Evolutionary conservation across 2,797 vertebrate genomes (phyloP), one percentile per base, ranked within the genome.

Genomic region (Siniperca obscura): DNA sequence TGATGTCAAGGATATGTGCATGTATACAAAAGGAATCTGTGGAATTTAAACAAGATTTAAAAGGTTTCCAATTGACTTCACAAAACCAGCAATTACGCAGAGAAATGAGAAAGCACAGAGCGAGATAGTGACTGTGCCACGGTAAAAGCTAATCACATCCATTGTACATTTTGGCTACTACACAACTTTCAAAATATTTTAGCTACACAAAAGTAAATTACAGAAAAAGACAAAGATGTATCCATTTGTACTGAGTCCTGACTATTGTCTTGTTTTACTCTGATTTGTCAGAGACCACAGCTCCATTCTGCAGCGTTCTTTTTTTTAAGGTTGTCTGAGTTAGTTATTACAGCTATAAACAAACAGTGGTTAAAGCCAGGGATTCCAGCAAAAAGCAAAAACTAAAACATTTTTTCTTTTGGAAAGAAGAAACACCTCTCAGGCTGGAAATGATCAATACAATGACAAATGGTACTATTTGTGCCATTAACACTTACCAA

Each of bases 21-120:
- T 7, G 25, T 59, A 25, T 16, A 59, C 25, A 25, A 27, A 64
- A 65, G 38, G 75, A 57, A 70, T 74, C 59, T 10, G 30, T 7
- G 69, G 79, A 86, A 81, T 74, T 84, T 77, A 70, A 85, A 76
- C 79, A 86, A 44, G 30, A 64, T 48, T 21, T 66, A 59, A 70
- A 77, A 4, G 34, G n/a, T 64, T 66, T 72, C 30, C 13, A 38
- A 64, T 8, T 21, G n/a, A 73, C 62, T 73, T 50, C 27, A 74
- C 48, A 38, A 38, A 72, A 44, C 53, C 62, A 64, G 44, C 36
- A 73, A 70, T 78, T 82, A 82, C 46, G 34, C 42, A 6, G 42
- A 79, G 13, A 80, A 68, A 78, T 70, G 42, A 74, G 30, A 85
- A 62, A 36, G 25, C 12, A 11, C 25, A 5, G 52, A 62, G 61